These are phyloP conservation scores for Lates calcarifer DNA, from an alignment of 2,113 vertebrate species.

Conservation along the genomic window DNA sequence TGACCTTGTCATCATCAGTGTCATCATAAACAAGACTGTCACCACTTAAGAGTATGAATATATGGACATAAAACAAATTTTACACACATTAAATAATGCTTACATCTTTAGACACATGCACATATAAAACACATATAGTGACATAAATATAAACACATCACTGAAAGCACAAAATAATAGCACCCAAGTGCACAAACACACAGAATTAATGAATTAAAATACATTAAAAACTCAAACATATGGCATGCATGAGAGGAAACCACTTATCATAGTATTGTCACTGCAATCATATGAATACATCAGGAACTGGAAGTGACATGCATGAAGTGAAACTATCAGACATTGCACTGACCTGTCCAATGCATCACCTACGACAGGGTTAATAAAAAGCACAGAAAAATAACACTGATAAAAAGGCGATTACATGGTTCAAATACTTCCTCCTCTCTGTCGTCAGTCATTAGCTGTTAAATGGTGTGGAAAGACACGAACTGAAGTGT, in stretches of 20 bases:
- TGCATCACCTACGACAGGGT: neutral
- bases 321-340: neutral
- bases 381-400: constrained; percentile 41
- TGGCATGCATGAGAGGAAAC: constrained; percentile 2
- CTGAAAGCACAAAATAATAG: neutral
- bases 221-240: neutral
- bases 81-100: neutral
- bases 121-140: neutral
- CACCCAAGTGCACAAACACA: neutral
- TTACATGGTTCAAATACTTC: constrained; percentile 48
- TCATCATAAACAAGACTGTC: neutral
- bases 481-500: constrained; percentile 41
- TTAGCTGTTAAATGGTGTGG: constrained; percentile 58
- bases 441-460: constrained; percentile 19
- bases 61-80: neutral
- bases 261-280: no score
- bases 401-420: constrained; percentile 41
- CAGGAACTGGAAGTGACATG: neutral
- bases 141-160: neutral
- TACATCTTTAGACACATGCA: no score
- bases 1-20: constrained; percentile 4
- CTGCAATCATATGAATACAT: no score
- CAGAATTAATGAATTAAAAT: neutral
- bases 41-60: neutral
- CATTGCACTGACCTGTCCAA: neutral